Conservation (phyloP, 2,888 invertebrate genomes). For the Epirrhoe tristata region DNA sequence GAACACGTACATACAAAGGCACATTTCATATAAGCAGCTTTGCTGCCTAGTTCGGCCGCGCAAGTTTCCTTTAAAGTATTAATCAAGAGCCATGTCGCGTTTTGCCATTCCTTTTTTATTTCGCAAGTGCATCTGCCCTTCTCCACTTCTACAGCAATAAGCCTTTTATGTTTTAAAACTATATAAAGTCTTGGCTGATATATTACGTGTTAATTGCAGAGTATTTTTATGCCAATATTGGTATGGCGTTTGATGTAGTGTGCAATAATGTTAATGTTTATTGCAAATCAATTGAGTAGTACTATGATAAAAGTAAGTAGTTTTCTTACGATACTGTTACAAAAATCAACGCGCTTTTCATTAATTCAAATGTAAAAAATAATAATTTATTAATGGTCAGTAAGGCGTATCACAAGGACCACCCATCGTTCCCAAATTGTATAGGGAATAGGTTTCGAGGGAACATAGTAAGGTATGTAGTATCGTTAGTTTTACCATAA, state of each 20-base stretch:
- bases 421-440: slow-evolving; percentile 45
- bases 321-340: background rate
- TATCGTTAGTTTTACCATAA: slow-evolving; percentile 52
- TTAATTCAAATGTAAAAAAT: background rate
- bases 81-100: slow-evolving; percentile 70
- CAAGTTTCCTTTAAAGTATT: slow-evolving; percentile 79
- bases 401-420: slow-evolving; percentile 41
- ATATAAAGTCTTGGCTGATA: slow-evolving; percentile 18
- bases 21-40: slow-evolving; percentile 41
- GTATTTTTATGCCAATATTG: slow-evolving; percentile 6
- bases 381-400: background rate
- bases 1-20: slow-evolving; percentile 33
- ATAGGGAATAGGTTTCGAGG: slow-evolving; percentile 39
- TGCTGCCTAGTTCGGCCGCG: slow-evolving; percentile 59
- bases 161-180: slow-evolving; percentile 27
- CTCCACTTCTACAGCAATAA: slow-evolving; percentile 49
- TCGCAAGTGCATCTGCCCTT: slow-evolving; percentile 67
- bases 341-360: background rate
- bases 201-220: slow-evolving; percentile 22
- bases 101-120: slow-evolving; percentile 61
- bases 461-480: slow-evolving; percentile 43
- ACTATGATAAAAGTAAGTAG: background rate
- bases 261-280: background rate
- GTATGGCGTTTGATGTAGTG: slow-evolving; percentile 1
- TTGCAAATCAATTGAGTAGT: background rate